Conservation (phyloP, 2,113 vertebrate genomes). For the Sceloporus undulatus region DNA sequence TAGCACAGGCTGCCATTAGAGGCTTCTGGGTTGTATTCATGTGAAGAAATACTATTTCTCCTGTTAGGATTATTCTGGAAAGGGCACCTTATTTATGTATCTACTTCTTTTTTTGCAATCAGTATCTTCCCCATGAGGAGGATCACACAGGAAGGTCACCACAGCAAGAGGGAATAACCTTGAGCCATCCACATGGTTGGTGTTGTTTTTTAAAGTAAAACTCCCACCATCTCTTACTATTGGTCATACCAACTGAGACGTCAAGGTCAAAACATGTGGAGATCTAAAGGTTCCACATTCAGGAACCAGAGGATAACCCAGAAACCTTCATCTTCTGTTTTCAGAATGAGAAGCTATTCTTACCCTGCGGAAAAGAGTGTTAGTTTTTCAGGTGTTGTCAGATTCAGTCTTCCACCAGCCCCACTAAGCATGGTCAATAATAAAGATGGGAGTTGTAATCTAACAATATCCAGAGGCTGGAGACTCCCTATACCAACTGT, state of each 20-base stretch:
- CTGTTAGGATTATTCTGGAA: not conserved
- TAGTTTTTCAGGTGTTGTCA: not conserved
- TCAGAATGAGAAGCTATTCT: not conserved
- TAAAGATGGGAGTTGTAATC: not conserved
- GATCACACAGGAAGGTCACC: not conserved
- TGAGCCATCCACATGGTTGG: not conserved
- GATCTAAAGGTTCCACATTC: not conserved
- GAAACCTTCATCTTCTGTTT: not conserved
- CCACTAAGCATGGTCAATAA: not conserved
- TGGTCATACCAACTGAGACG: not conserved
- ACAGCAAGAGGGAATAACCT: not conserved
- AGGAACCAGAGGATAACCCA: not conserved
- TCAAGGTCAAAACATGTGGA: not conserved
- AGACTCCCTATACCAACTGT: not conserved
- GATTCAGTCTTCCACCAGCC: not conserved
- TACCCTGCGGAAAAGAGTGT: fast-evolving
- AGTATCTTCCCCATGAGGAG: not conserved
- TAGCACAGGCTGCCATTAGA: not conserved
- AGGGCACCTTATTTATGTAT: no score
- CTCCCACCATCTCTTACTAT: not conserved
- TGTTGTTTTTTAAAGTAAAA: not conserved
- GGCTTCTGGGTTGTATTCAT: not conserved
- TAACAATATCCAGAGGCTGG: not conserved
- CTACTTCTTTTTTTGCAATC: not conserved
- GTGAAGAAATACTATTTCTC: not conserved